Conservation (phyloP, 2,113 vertebrate genomes). For the Malurus melanocephalus region DNA sequence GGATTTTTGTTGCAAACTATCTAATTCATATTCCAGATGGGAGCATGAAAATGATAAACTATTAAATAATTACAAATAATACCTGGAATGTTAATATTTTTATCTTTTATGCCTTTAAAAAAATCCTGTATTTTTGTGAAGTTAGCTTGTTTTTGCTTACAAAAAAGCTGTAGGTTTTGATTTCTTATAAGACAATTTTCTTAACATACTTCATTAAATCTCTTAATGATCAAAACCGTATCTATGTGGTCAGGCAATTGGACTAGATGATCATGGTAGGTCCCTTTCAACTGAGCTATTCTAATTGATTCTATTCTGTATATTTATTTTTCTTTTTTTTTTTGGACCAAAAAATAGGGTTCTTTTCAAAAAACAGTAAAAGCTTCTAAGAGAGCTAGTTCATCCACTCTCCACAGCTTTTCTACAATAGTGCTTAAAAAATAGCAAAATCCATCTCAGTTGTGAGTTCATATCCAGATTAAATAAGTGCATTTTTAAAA, state of each 20-base stretch:
- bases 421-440: background rate
- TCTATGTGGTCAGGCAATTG: background rate
- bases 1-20: background rate
- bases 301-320: background rate
- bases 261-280: background rate
- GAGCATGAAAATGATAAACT: background rate
- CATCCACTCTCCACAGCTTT: background rate
- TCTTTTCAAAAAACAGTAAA: background rate
- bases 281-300: background rate
- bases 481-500: background rate
- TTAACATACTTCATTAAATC: background rate
- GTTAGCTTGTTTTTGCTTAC: background rate
- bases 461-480: background rate
- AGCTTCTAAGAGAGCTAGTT: background rate
- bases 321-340: background rate
- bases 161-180: background rate
- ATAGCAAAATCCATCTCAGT: background rate
- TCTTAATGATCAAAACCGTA: background rate
- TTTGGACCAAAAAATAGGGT: background rate
- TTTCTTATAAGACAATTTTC: background rate
- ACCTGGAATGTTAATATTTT: background rate
- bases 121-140: background rate
- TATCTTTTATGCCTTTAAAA: background rate
- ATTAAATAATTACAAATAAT: background rate
- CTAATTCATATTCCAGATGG: background rate